Evolutionary conservation across 1,140 invertebrate genomes (phyloP), one percentile per base, ranked within the genome.

Genomic region (Zophobas atratus): DNA sequence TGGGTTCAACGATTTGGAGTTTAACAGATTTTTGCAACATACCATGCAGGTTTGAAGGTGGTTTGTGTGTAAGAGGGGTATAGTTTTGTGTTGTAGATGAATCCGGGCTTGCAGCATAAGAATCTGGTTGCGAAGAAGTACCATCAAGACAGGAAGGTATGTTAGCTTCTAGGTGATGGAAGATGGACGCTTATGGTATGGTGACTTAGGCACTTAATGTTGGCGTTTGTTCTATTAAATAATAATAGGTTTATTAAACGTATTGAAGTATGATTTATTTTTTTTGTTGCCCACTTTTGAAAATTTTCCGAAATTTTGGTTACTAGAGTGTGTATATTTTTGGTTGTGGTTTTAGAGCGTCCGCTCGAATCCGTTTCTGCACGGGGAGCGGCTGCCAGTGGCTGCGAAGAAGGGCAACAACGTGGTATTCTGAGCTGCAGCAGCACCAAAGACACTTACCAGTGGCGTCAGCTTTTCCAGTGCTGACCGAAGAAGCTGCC

Each of bases 351-450:
- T 78, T 80, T 81, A 84, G 80, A 82, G 73, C 77, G 39, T 74
- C n/a, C 56, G 78, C 6, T 70, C 49, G 57, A 96, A 96, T 87
- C 95, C 95, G 32, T 97, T 91, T 81, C 89, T 96, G 73, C 89
- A 88, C 81, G 95, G 94, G 6, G 94, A 96, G 84, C 94, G 94
- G 81, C 87, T 97, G 72, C 95, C 95, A 8, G 94, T 96, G 76
- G 95, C 95, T 43, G 95, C 95, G 43, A 97, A 97, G 86, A 97
- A 97, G 86, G 95, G 95, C 82, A 92, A 92, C 82, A 90, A 94
- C 79, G 90, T 94, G 51, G 72, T 70, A 8, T 81, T 76, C 57
- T 79, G 75, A 71, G 70, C 39, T 8, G 70, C 20, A 53, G 36
- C 36, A 34, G n/a, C 43, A 8, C 32, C 71, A 73, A 75, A 75